Evolutionary conservation across 2,113 vertebrate species (phyloP), one percentile per base, ranked within the genome.

Genomic region (Tragelaphus scriptus): DNA sequence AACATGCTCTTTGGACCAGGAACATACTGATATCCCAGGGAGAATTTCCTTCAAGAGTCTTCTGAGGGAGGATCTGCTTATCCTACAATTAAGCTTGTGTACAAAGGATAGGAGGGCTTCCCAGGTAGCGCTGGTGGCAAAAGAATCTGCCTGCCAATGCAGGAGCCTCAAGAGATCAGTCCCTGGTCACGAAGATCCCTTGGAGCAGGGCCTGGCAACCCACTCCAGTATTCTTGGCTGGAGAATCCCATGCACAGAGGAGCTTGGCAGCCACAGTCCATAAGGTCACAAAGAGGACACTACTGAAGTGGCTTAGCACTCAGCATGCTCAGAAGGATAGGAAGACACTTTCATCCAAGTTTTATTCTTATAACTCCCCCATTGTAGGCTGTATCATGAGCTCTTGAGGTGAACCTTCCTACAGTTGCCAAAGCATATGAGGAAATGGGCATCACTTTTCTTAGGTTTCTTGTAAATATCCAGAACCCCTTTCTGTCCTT

Each of bases 21-120:
- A n/a, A 9, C 4, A 1, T 12, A 5, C 13, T 5, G 53, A 84
- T 3, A 10, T 3, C 1, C 15, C 28, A 16, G 5, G 19, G 6
- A 12, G 7, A 30, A 40, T 81, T 19, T 55, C 53, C 5, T 8
- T 53, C 8, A 0, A 15, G 56, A 32, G 3, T 28, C 49, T 17
- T 80, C 28, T 56, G 28, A n/a, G 14, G 47, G 32, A 91, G 5
- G 16, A 55, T 44, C 47, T 28, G 17, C 6, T 32, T 51, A 44
- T 82, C 32, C 86, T 6, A 7, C 26, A 44, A 13, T 47, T 44
- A 36, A 36, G 10, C 8, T 16, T n/a, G 68, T 25, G 3, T 10
- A 5, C 6, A 1, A 13, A 44, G 6, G 10, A 16, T 3, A 30
- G 49, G 28, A 90, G 55, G 65, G 68, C 44, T 77, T 26, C 40